phyloP scores from a whole-genome alignment of 2,888 invertebrate genomes.

The Bimastos eiseni region DNA sequence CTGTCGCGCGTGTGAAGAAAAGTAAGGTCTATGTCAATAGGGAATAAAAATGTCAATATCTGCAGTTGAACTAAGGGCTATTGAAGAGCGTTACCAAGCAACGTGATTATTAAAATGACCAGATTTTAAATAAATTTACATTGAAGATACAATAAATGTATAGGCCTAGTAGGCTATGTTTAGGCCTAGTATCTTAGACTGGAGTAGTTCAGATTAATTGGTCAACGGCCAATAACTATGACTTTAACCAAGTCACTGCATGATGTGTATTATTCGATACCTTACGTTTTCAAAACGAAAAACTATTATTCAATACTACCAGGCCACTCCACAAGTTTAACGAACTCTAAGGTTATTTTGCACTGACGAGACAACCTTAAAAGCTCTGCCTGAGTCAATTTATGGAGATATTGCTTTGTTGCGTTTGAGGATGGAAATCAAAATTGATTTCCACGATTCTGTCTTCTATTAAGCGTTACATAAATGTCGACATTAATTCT shows the following conservation, averaged over 20 bases:
- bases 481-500: background rate
- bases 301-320: no score
- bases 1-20: background rate
- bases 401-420: background rate
- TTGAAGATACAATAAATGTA: background rate
- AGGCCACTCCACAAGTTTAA: background rate
- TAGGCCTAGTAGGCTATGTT: no score
- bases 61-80: no score
- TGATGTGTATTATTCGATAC: no score
- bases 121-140: background rate
- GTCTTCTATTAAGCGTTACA: background rate
- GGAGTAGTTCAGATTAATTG: background rate
- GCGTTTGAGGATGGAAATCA: background rate
- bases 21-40: background rate
- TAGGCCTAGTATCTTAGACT: background rate
- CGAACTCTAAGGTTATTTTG: background rate
- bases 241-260: background rate
- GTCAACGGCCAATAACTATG: background rate
- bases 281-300: no score
- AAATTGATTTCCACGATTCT: background rate
- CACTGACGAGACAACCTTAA: background rate
- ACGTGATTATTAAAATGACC: no score
- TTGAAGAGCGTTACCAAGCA: no score
- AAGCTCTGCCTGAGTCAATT: background rate
- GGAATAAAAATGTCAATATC: no score